Evolutionary conservation across 2,888 invertebrate species (phyloP).

Genomic region (Folsomia candida): DNA sequence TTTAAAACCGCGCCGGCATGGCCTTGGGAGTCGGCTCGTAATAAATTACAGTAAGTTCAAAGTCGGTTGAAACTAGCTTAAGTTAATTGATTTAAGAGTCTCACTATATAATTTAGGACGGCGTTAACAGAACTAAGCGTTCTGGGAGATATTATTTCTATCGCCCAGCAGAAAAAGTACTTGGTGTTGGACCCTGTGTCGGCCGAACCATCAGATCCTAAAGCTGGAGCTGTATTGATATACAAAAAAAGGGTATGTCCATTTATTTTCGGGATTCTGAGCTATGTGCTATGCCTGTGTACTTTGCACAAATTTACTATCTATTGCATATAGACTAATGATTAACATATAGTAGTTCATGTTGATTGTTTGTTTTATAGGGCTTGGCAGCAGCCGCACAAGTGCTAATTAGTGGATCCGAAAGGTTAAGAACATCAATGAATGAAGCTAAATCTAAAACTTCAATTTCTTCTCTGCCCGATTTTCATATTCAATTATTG

Average conservation of each 20-base stretch:
- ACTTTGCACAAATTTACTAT: neutral
- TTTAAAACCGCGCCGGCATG: constrained; percentile 80
- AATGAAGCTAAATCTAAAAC: constrained; percentile 63
- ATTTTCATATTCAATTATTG: constrained; percentile 89
- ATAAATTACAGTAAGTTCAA: constrained; percentile 67
- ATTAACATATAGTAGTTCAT: neutral
- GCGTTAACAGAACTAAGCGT: constrained; percentile 89
- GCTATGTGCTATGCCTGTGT: neutral
- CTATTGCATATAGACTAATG: neutral
- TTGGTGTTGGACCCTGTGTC: constrained; percentile 91
- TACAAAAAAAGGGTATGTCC: constrained; percentile 83
- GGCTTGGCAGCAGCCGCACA: constrained; percentile 81
- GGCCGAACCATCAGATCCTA: constrained; percentile 76
- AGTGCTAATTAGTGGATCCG: constrained; percentile 80
- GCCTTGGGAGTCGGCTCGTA: constrained; percentile 94
- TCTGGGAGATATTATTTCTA: constrained; percentile 82
- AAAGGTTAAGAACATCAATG: constrained; percentile 75
- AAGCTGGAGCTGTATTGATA: constrained; percentile 84
- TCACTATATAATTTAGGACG: constrained; percentile 59
- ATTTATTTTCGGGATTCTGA: constrained; percentile 17
- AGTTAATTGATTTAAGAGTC: neutral
- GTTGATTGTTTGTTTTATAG: constrained; percentile 51
- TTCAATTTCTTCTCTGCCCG: constrained; percentile 67
- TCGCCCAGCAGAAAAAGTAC: constrained; percentile 90
- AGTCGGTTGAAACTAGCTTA: constrained; percentile 1